phyloP scores from a whole-genome alignment of 2,113 vertebrate species.

The Peromyscus leucopus region DNA sequence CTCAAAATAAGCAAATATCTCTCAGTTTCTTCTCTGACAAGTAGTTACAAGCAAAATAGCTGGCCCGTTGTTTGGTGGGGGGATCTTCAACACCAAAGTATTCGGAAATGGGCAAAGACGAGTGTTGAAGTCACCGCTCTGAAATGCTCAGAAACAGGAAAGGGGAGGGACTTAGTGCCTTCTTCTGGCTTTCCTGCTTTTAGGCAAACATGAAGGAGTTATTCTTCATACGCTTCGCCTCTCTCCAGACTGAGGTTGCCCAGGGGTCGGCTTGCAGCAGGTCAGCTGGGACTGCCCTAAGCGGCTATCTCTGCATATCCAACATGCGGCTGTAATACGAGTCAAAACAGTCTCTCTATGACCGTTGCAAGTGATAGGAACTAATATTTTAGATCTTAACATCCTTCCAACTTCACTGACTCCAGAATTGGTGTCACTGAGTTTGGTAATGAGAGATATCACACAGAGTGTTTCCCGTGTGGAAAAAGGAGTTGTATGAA shows the following conservation, averaged over 20 bases:
- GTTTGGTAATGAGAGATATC: conserved; percentile 31
- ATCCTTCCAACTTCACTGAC: conserved; percentile 57
- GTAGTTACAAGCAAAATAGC: neutral
- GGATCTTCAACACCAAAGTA: neutral
- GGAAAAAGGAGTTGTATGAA: conserved; percentile 47
- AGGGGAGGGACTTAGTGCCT: neutral
- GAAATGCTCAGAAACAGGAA: conserved; percentile 60
- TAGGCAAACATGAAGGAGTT: conserved; percentile 40
- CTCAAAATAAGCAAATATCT: neutral
- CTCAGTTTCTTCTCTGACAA: conserved; percentile 25
- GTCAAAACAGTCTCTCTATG: conserved; percentile 66
- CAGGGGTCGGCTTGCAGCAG: conserved; percentile 46
- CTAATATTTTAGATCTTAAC: conserved; percentile 69
- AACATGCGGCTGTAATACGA: conserved; percentile 65
- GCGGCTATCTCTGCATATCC: conserved; percentile 54
- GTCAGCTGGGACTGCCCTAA: conserved; percentile 23
- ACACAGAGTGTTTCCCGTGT: neutral
- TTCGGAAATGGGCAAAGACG: conserved; percentile 26
- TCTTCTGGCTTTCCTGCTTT: conserved; percentile 46
- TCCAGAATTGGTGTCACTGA: conserved; percentile 51
- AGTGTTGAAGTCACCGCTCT: neutral
- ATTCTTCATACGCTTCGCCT: conserved; percentile 36
- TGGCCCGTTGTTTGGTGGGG: neutral
- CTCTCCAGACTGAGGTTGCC: conserved; percentile 37
- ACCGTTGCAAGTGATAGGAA: conserved; percentile 62